Evolutionary conservation across 2,888 invertebrate species (phyloP).

Genomic region (Volucella inanis): DNA sequence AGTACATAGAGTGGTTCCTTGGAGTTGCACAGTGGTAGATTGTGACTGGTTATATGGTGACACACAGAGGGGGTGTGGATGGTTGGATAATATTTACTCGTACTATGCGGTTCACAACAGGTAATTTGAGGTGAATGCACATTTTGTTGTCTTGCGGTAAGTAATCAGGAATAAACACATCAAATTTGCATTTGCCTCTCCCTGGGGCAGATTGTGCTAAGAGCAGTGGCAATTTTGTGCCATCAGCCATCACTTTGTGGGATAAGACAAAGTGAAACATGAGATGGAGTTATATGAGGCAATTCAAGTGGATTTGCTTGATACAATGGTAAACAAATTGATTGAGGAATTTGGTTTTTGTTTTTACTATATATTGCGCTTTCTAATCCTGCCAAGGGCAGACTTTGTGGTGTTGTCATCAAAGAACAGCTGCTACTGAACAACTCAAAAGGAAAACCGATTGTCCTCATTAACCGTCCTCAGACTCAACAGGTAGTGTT

Average conservation of each 20-base stretch:
- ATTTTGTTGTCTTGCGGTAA: conserved; percentile 67
- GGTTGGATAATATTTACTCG: conserved; percentile 2
- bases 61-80: conserved; percentile 13
- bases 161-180: conserved; percentile 60
- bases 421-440: too few species aligned
- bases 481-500: too few species aligned
- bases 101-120: conserved; percentile 58
- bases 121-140: conserved; percentile 69
- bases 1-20: conserved; percentile 8
- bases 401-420: too few species aligned
- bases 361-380: too few species aligned
- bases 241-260: too few species aligned
- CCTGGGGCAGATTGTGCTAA: conserved; percentile 11
- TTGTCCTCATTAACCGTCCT: too few species aligned
- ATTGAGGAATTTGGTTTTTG: too few species aligned
- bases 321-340: too few species aligned
- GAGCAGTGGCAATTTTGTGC: too few species aligned
- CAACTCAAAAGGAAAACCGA: too few species aligned
- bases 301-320: too few species aligned
- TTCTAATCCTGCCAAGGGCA: too few species aligned
- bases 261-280: conserved; percentile 45
- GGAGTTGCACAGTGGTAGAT: not conserved
- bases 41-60: conserved; percentile 10
- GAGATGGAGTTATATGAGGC: conserved; percentile 28
- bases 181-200: conserved; percentile 15